These are phyloP conservation scores for Drosophila eohydei DNA, from an alignment of 2,888 invertebrate species.

Conservation along the genomic window DNA sequence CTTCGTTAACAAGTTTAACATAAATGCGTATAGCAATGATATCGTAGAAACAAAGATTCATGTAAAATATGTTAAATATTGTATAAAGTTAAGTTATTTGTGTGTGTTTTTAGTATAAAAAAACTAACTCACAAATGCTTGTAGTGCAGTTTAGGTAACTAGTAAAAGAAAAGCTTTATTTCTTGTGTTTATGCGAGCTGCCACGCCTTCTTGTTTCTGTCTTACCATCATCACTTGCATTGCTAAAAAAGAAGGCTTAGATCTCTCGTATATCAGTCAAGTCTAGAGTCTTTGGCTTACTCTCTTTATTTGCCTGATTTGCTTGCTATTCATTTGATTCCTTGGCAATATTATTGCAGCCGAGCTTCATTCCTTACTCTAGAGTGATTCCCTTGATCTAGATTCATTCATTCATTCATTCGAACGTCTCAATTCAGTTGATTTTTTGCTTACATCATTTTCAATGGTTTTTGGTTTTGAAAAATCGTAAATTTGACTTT, in stretches of 20 bases:
- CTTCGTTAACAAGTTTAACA: background rate
- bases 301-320: no score
- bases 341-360: background rate
- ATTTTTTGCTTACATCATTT: background rate
- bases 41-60: background rate
- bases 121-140: no score
- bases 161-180: no score
- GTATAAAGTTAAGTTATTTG: background rate
- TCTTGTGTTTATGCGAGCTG: no score
- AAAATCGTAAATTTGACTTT: slow-evolving; percentile 23
- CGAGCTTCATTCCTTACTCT: background rate
- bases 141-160: no score
- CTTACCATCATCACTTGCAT: no score
- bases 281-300: no score
- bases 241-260: no score
- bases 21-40: background rate
- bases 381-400: background rate
- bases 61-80: no score
- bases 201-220: no score
- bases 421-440: background rate
- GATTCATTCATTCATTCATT: background rate
- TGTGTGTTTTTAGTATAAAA: no score
- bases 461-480: slow-evolving; percentile 1
- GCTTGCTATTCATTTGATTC: background rate
- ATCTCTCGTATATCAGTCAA: no score